phyloP scores from a whole-genome alignment of 2,797 vertebrate genomes.

The Choloepus didactylus region DNA sequence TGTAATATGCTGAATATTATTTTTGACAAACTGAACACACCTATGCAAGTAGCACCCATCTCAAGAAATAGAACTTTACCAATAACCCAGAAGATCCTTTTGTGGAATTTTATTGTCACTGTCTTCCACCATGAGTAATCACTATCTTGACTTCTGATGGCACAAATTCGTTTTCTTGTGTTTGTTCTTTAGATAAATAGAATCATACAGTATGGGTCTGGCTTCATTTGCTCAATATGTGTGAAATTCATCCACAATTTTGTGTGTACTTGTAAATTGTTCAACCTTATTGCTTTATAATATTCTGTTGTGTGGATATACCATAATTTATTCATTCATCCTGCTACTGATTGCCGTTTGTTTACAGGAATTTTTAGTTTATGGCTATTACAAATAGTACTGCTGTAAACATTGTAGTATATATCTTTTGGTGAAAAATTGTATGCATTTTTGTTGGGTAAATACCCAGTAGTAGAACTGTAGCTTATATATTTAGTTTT shows the following conservation, averaged over 20 bases:
- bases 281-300: not conserved
- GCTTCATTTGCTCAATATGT: not conserved
- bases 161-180: not conserved
- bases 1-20: not conserved
- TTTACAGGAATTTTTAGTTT: conserved; percentile 20
- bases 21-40: not conserved
- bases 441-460: not conserved
- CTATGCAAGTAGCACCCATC: not conserved
- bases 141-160: not conserved
- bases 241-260: conserved; percentile 32
- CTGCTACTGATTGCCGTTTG: not conserved
- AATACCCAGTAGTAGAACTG: not conserved
- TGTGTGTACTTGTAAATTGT: not conserved
- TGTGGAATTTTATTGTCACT: not conserved
- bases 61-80: not conserved
- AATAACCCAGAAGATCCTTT: not conserved
- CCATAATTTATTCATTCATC: not conserved
- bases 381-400: not conserved
- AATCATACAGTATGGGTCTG: not conserved
- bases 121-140: not conserved
- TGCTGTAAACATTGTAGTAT: not conserved
- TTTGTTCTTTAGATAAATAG: not conserved
- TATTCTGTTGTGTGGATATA: not conserved
- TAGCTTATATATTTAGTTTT: not conserved
- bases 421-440: conserved; percentile 11